Base-by-base conservation (phyloP, 2,888 invertebrate genomes). In the Papilio protenor region DNA sequence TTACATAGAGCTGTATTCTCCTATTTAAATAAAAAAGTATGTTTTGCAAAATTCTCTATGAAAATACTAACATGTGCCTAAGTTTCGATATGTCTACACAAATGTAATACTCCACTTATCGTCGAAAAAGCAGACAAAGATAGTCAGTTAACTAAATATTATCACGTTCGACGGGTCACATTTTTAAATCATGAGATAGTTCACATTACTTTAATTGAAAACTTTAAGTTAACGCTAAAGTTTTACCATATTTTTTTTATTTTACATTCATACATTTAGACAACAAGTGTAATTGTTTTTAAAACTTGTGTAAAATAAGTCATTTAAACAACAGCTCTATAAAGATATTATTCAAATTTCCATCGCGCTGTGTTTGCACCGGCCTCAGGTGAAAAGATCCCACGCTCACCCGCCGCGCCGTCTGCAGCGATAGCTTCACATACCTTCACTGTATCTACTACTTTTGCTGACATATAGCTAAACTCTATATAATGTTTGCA, bases 301-400 rank as follows among this genome's bases (percentile, higher is more conserved):
- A 45, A 14, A 40, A 59, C 52, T 0, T 55, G 70, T 11, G 10
- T 71, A 16, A 1, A 52, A 72, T 52, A 79, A 71, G 40, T 33
- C 81, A 82, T 83, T 80, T 18, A 0, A 49, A 57, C 69, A 84
- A 64, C 87, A 85, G 0, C 90, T 89, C 89, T 83, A 75, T 81
- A 76, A 18, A 84, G 40, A 81, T 86, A 59, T 75, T 77, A 64
- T 71, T 73, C 83, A 85, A 86, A 85, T 87, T 85, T 83, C 82
- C 81, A 79, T 80, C 80, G 79, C 79, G 84, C 79, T 82, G 85
- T 84, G 84, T 86, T 86, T 84, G 86, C 88, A 87, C 86, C 90
- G 89, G 84, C 84, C 89, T 92, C 94, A 93, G 92, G 93, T 93
- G 94, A 93, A 92, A 89, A 92, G 88, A 91, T 94, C 93, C 92